Evolutionary conservation across 2,797 vertebrate species (phyloP).

Genomic region (Amblyraja radiata): DNA sequence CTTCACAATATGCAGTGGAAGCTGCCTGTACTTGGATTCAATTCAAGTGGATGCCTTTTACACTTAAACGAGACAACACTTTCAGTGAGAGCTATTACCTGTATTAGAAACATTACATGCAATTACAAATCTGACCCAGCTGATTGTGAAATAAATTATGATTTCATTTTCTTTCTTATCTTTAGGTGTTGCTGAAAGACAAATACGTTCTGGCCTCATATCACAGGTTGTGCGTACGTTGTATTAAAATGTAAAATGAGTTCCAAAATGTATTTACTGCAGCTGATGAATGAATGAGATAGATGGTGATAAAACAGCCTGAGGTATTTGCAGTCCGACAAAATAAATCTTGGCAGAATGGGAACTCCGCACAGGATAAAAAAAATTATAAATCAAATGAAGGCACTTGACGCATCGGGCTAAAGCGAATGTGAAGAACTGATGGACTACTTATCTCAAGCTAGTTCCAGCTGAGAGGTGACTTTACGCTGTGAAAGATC

Average conservation of each 20-base stretch:
- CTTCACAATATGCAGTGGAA: too few species aligned
- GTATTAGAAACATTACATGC: not conserved
- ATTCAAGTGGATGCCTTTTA: too few species aligned
- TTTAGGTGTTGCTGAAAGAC: not conserved
- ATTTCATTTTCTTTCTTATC: constrained; percentile 27
- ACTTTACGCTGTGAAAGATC: not conserved
- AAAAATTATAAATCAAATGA: not conserved
- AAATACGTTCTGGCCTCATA: not conserved
- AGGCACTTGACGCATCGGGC: not conserved
- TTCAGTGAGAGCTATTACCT: not conserved
- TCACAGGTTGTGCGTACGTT: not conserved
- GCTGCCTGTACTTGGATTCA: too few species aligned
- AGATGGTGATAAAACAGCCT: not conserved
- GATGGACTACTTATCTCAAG: not conserved
- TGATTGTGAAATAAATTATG: constrained; percentile 18
- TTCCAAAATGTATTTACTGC: constrained; percentile 21
- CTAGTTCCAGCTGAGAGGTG: not conserved
- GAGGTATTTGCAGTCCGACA: constrained; percentile 12
- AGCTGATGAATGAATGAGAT: constrained; percentile 26
- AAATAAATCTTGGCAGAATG: constrained; percentile 17
- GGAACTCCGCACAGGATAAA: not conserved
- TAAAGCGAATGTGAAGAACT: not conserved
- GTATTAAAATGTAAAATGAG: constrained; percentile 30
- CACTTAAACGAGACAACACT: too few species aligned
- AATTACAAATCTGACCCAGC: constrained; percentile 1